Evolutionary conservation across 2,888 invertebrate species (phyloP).

Genomic region (Drosophila formosana): DNA sequence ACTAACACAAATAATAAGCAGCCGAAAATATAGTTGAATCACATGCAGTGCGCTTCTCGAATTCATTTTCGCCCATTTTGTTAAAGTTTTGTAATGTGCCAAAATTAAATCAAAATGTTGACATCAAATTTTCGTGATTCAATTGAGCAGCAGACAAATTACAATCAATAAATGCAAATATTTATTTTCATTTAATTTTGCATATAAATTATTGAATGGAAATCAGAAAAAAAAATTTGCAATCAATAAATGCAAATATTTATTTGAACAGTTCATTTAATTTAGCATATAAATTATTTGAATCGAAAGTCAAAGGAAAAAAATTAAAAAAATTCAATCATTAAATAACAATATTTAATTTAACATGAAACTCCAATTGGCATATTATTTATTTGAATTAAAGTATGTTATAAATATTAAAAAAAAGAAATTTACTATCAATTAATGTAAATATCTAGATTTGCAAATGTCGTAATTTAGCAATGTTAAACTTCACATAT

Average conservation of each 20-base stretch:
- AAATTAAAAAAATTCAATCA: no score
- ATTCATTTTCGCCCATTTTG: constrained; percentile 29
- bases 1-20: constrained; percentile 48
- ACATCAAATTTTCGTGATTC: background rate
- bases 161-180: constrained; percentile 1
- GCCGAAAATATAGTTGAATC: constrained; percentile 43
- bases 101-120: constrained; percentile 4
- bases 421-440: no score
- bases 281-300: no score
- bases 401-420: background rate
- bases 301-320: no score
- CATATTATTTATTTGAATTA: background rate
- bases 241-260: constrained; percentile 5
- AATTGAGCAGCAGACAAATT: background rate
- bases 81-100: background rate
- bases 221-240: background rate
- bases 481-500: no score
- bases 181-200: background rate
- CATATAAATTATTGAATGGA: background rate
- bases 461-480: no score
- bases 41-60: constrained; percentile 31
- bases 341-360: no score
- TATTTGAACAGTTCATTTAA: background rate
- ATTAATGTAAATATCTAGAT: no score
- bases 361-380: no score